phyloP scores from a whole-genome alignment of 2,113 vertebrate genomes.

The Promerops cafer region DNA sequence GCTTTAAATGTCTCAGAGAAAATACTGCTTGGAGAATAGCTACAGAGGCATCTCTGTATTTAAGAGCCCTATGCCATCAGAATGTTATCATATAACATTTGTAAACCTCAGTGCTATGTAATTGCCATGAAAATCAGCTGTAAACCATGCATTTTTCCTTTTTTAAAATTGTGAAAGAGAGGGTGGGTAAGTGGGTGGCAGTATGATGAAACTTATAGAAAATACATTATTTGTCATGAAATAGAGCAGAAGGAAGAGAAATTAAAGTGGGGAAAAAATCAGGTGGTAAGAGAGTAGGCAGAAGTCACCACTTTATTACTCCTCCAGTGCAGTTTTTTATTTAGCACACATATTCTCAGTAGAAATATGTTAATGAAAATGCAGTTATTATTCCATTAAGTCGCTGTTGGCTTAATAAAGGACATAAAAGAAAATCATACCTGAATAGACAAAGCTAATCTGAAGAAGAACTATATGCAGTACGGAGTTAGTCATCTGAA shows the following conservation, averaged over 20 bases:
- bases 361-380: not conserved
- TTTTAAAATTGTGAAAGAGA: constrained; percentile 63
- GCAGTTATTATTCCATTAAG: constrained; percentile 33
- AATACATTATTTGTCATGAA: constrained; percentile 45
- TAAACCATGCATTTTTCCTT: constrained; percentile 43
- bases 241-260: constrained; percentile 30
- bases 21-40: not conserved
- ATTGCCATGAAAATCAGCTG: constrained; percentile 29
- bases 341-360: not conserved
- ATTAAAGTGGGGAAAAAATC: not conserved
- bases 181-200: constrained; percentile 57
- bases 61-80: not conserved
- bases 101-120: not conserved
- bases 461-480: not conserved
- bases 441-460: not conserved
- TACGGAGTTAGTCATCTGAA: not conserved
- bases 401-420: not conserved
- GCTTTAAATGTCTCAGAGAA: not conserved
- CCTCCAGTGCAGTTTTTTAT: constrained; percentile 12
- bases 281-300: constrained; percentile 38
- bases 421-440: not conserved
- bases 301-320: constrained; percentile 24
- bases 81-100: constrained; percentile 9
- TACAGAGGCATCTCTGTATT: not conserved
- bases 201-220: constrained; percentile 42